These are phyloP conservation scores for Halesus radiatus DNA, from an alignment of 1,140 invertebrate genomes.

Conservation along the genomic window DNA sequence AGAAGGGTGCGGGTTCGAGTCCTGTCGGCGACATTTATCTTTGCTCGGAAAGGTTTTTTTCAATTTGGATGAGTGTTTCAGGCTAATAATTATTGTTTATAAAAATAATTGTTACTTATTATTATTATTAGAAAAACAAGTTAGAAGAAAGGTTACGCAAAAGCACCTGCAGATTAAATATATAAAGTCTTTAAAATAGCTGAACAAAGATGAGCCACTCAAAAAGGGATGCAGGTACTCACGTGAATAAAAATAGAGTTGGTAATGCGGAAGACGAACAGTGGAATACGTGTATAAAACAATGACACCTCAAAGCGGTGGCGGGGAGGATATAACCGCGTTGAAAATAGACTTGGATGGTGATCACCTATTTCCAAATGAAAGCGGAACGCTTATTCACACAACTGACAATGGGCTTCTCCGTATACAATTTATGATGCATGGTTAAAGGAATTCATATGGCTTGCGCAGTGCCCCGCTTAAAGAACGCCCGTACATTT, in stretches of 20 bases:
- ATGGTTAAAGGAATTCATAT: constrained; percentile 7
- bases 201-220: too few species aligned
- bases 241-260: not conserved
- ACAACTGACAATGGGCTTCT: not conserved
- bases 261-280: constrained; percentile 1
- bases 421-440: constrained; percentile 13
- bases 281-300: not conserved
- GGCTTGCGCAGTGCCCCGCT: constrained; percentile 4
- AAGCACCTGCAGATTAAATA: too few species aligned
- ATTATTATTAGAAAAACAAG: too few species aligned
- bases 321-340: not conserved
- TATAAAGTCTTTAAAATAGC: too few species aligned
- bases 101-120: too few species aligned
- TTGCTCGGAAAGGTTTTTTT: too few species aligned
- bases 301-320: constrained; percentile 14
- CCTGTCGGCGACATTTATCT: too few species aligned
- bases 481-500: not conserved
- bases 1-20: too few species aligned
- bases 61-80: too few species aligned
- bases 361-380: constrained; percentile 22
- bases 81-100: too few species aligned
- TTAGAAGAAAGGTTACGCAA: too few species aligned
- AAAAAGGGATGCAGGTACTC: too few species aligned
- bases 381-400: constrained; percentile 24
- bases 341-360: constrained; percentile 7